Evolutionary conservation across 2,797 vertebrate genomes (phyloP).

Genomic region (Alosa sapidissima): DNA sequence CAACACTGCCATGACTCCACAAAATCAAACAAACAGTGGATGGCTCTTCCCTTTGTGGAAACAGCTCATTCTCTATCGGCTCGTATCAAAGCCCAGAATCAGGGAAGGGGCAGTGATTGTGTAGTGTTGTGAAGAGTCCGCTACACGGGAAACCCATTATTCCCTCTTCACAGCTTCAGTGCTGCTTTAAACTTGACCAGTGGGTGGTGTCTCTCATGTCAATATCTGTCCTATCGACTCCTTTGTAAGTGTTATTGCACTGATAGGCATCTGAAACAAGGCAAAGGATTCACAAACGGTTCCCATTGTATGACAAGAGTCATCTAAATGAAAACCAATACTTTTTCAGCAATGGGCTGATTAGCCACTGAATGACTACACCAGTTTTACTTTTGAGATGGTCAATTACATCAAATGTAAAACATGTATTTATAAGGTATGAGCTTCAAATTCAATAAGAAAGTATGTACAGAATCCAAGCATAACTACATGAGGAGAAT

Average conservation of each 20-base stretch:
- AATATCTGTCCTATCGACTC: slow-evolving; percentile 29
- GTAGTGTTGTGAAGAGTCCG: slow-evolving; percentile 19
- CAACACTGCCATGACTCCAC: slow-evolving; percentile 42
- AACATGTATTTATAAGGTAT: background rate
- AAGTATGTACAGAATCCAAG: background rate
- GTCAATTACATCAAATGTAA: background rate
- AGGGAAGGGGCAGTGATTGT: slow-evolving; percentile 19
- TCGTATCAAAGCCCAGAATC: slow-evolving; percentile 47
- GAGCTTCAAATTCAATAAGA: background rate
- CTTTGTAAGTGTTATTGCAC: slow-evolving; percentile 35
- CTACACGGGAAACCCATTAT: slow-evolving; percentile 29
- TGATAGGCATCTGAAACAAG: slow-evolving; percentile 41
- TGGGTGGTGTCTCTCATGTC: slow-evolving; percentile 22
- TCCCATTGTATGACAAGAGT: slow-evolving; percentile 36
- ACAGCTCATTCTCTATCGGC: slow-evolving; percentile 40
- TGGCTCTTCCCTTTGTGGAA: slow-evolving; percentile 33
- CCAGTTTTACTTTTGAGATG: background rate
- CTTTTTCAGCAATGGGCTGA: slow-evolving; percentile 23
- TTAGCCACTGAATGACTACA: slow-evolving; percentile 36
- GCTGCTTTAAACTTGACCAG: slow-evolving; percentile 22
- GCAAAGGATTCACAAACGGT: slow-evolving; percentile 35
- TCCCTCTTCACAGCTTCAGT: slow-evolving; percentile 20
- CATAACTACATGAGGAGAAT: background rate
- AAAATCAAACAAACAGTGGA: slow-evolving; percentile 52
- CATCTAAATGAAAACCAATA: slow-evolving; percentile 30